A percentile compares a stretch with the other conserved stretches of the same genome.
These are phyloP conservation scores for Diglossa brunneiventris DNA, from an alignment of 2,113 vertebrate genomes.

Conservation along the genomic window DNA sequence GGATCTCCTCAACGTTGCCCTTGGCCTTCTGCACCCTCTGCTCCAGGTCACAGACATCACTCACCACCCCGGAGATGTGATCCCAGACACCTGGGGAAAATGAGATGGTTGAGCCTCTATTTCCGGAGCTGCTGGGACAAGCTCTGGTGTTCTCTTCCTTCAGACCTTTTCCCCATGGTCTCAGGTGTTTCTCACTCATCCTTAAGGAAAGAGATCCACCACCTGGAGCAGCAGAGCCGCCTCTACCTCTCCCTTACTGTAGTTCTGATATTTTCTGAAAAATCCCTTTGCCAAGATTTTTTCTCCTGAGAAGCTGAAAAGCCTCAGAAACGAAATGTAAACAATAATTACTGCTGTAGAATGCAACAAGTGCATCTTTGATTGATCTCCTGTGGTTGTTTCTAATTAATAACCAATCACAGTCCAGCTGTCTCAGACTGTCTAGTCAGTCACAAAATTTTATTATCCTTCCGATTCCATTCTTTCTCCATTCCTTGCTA, in stretches of 20 bases:
- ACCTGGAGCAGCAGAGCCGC: background rate
- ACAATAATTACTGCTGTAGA: too few relatives aligned
- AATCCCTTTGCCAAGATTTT: too few relatives aligned
- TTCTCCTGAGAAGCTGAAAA: too few relatives aligned
- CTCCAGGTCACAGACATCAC: slow-evolving; percentile 80
- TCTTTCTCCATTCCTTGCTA: too few relatives aligned
- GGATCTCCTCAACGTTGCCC: slow-evolving; percentile 85
- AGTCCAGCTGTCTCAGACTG: too few relatives aligned
- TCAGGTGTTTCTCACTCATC: background rate
- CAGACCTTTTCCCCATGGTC: accelerated
- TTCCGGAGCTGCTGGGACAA: background rate
- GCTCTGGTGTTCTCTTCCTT: background rate
- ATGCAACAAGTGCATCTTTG: too few relatives aligned
- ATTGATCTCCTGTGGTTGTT: too few relatives aligned
- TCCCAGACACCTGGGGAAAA: slow-evolving; percentile 79
- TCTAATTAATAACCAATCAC: too few relatives aligned
- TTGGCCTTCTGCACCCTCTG: slow-evolving; percentile 82
- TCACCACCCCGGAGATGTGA: slow-evolving; percentile 76
- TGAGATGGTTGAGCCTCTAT: background rate
- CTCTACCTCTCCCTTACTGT: background rate
- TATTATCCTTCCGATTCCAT: too few relatives aligned
- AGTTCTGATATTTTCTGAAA: too few relatives aligned
- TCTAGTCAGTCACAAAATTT: too few relatives aligned
- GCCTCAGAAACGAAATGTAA: too few relatives aligned
- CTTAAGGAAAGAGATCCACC: background rate